Percentiles rank a stretch among this genome's conserved stretches.
phyloP scores from a whole-genome alignment of 2,888 invertebrate genomes.

The Melanargia galathea region DNA sequence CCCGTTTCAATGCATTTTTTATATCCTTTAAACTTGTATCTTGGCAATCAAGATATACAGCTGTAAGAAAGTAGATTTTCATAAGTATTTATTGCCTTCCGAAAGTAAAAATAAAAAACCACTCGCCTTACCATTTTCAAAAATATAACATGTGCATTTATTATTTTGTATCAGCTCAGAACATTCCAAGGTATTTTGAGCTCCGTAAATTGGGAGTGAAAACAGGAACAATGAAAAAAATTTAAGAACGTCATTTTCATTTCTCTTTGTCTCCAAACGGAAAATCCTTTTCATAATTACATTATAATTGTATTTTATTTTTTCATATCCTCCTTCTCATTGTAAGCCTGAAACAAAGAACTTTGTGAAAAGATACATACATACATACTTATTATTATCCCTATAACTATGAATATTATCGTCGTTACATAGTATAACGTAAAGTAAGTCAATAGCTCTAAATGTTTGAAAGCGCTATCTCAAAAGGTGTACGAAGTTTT shows the following conservation, averaged over 20 bases:
- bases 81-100: slow-evolving; percentile 15
- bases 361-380: background rate
- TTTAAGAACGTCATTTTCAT: slow-evolving; percentile 67
- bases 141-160: slow-evolving; percentile 94
- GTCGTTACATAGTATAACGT: too few species aligned
- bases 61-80: slow-evolving; percentile 61
- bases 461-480: too few species aligned
- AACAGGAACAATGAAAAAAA: slow-evolving; percentile 72
- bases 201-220: slow-evolving; percentile 73
- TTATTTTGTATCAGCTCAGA: slow-evolving; percentile 88
- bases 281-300: slow-evolving; percentile 77
- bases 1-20: slow-evolving; percentile 86
- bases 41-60: slow-evolving; percentile 93
- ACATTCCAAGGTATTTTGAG: slow-evolving; percentile 83
- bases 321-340: slow-evolving; percentile 52
- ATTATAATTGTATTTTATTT: slow-evolving; percentile 61
- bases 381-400: background rate
- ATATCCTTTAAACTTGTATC: slow-evolving; percentile 89
- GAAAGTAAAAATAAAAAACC: slow-evolving; percentile 15
- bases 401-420: too few species aligned
- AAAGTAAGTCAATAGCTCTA: too few species aligned
- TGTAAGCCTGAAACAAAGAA: slow-evolving; percentile 62
- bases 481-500: too few species aligned
- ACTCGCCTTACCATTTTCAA: slow-evolving; percentile 90
- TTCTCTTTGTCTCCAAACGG: slow-evolving; percentile 64